Percentiles rank a stretch among this genome's conserved stretches.
These are phyloP conservation scores for Resseliella maxima DNA, from an alignment of 2,888 invertebrate species.

Conservation along the genomic window DNA sequence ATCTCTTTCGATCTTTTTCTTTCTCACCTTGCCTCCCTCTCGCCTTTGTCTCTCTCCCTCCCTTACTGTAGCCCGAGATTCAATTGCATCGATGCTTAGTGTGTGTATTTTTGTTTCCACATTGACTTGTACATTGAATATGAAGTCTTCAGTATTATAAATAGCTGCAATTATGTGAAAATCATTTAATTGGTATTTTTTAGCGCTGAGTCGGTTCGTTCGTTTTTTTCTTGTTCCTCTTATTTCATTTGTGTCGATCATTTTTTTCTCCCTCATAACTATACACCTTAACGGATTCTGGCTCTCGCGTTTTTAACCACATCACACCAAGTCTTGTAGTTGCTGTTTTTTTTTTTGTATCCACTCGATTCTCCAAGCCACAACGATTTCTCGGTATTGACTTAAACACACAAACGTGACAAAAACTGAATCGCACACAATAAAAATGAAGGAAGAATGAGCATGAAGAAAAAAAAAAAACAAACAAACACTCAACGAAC, in stretches of 20 bases:
- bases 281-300: background rate
- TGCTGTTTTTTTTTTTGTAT: background rate
- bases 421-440: constrained; percentile 48
- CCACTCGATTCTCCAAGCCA: background rate
- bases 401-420: constrained; percentile 35
- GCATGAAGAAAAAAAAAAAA: background rate
- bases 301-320: background rate
- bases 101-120: background rate
- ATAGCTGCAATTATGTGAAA: constrained; percentile 53
- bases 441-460: background rate
- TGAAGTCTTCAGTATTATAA: constrained; percentile 49
- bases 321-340: constrained; percentile 33
- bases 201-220: too few relatives aligned
- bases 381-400: constrained; percentile 26
- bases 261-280: background rate
- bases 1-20: background rate
- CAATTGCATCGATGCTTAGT: background rate
- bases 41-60: too few relatives aligned
- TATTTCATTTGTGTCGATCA: background rate
- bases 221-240: background rate
- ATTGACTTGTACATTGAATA: constrained; percentile 15
- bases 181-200: constrained; percentile 50
- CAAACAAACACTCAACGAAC: background rate
- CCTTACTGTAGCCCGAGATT: too few relatives aligned
- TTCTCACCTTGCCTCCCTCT: too few relatives aligned